Evolutionary conservation across 2,113 vertebrate genomes (phyloP).

Genomic region (Glareola pratincola): DNA sequence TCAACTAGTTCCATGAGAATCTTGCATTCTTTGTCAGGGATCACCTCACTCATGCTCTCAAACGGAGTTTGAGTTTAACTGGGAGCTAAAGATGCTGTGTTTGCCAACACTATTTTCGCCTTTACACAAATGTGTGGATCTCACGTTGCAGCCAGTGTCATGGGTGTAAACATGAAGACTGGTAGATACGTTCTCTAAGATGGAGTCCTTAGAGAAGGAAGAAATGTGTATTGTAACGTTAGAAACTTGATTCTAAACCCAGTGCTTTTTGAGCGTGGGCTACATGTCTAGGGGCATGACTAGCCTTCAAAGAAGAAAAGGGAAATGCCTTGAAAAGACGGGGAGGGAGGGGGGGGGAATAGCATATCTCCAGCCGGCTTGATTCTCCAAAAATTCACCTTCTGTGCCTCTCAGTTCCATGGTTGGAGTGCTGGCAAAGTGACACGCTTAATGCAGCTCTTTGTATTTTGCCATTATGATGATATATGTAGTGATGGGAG

Average conservation of each 20-base stretch:
- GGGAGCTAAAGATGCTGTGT: not conserved
- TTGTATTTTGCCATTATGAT: not conserved
- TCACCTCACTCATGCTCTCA: not conserved
- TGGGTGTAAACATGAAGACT: not conserved
- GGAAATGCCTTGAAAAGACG: not conserved
- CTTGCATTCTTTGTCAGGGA: not conserved
- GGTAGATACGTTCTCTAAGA: rapidly evolving
- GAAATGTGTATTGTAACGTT: not conserved
- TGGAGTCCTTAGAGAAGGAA: not conserved
- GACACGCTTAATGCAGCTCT: not conserved
- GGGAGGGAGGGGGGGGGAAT: rapidly evolving
- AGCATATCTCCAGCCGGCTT: not conserved
- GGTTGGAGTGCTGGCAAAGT: not conserved
- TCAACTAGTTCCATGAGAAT: not conserved
- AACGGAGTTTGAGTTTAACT: not conserved
- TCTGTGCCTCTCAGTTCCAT: not conserved
- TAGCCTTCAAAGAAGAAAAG: not conserved
- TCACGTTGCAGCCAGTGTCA: not conserved
- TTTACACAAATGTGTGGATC: rapidly evolving
- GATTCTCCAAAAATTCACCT: not conserved
- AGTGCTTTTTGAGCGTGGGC: not conserved
- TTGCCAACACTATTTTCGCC: not conserved
- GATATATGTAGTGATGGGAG: not conserved
- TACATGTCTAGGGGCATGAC: not conserved
- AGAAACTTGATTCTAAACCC: not conserved